Conservation (phyloP, 2,113 vertebrate genomes). For the Tamias sibiricus region DNA sequence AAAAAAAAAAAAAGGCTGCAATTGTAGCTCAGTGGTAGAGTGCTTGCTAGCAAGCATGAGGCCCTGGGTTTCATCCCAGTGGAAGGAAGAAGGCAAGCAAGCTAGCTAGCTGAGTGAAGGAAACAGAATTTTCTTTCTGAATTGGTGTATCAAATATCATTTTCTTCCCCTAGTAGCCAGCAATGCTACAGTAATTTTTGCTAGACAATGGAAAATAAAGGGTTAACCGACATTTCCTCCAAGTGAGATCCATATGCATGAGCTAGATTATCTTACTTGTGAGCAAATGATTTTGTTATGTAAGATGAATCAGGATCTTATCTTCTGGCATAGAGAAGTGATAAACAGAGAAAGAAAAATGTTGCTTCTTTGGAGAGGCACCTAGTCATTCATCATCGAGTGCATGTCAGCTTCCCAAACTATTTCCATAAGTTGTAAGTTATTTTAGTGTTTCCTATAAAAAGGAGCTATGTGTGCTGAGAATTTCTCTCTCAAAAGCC, state of each 20-base stretch:
- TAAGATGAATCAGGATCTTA: background rate
- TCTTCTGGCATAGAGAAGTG: background rate
- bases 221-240: background rate
- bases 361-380: background rate
- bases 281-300: background rate
- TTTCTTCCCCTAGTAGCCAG: background rate
- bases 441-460: background rate
- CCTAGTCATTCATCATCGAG: background rate
- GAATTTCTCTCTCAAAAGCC: background rate
- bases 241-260: background rate
- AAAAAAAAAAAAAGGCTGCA: background rate
- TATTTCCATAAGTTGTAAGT: background rate
- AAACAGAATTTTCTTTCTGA: background rate
- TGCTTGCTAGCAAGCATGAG: too few species aligned
- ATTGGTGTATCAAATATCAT: background rate
- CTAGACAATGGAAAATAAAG: background rate
- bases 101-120: background rate
- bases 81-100: background rate
- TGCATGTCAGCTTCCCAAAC: background rate
- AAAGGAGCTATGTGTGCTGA: background rate
- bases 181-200: background rate
- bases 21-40: background rate
- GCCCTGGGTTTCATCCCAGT: background rate
- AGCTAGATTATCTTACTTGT: background rate
- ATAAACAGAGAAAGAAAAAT: background rate